A percentile compares a stretch with the other conserved stretches of the same genome.
Conservation (phyloP, 2,797 vertebrate genomes). For the Lacerta bilineata region DNA sequence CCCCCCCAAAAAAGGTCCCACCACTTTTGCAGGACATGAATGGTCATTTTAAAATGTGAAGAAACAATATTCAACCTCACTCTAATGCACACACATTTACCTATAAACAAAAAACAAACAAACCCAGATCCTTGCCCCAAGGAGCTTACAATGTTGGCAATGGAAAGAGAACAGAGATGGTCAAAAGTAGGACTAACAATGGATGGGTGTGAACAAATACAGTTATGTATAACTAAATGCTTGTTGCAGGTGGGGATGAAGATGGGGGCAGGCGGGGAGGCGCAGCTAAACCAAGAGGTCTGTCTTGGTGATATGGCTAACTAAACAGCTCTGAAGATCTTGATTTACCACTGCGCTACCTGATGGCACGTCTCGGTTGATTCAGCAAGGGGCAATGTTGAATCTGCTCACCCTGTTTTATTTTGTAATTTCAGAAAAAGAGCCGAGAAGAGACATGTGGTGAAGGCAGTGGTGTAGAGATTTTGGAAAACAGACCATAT, state of each 20-base stretch:
- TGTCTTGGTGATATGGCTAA: no score
- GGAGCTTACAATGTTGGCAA: not conserved
- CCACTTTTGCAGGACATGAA: no score
- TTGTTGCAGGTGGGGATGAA: not conserved
- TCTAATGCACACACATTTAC: not conserved
- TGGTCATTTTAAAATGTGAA: not conserved
- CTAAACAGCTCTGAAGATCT: no score
- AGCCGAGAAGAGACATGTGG: slow-evolving; percentile 97
- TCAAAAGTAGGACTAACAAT: not conserved
- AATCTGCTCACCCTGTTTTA: rapidly evolving
- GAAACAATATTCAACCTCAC: not conserved
- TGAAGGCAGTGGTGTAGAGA: slow-evolving; percentile 97
- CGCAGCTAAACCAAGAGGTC: not conserved
- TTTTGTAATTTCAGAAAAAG: slow-evolving; percentile 88
- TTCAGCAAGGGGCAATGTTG: not conserved
- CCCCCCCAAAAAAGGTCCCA: no score
- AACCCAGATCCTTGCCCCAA: not conserved
- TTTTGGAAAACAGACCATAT: slow-evolving; percentile 96
- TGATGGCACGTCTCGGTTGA: no score
- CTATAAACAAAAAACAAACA: not conserved
- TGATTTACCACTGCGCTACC: no score
- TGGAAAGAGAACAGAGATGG: not conserved
- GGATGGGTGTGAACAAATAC: not conserved
- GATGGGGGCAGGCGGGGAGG: not conserved
- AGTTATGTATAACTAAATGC: not conserved